Evolutionary conservation across 2,888 invertebrate species (phyloP), one percentile per base, ranked within the genome.

Genomic region (Sesia bembeciformis): DNA sequence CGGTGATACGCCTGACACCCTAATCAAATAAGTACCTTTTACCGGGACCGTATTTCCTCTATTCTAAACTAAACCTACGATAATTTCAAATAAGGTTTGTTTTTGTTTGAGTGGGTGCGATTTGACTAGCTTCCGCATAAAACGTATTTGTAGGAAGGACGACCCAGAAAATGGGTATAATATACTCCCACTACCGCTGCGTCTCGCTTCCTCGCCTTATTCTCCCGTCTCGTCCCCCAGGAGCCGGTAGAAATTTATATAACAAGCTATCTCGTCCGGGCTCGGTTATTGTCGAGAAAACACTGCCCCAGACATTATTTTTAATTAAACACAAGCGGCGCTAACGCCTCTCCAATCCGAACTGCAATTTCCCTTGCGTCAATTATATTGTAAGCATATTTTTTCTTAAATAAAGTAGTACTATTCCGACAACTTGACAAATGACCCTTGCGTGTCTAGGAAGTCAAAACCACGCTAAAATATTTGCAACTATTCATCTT

Each of bases 11-110:
- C 76, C 85, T 87, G 88, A 87, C 88, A 88, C 88, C 88, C 88
- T 88, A 89, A 89, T 89, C 88, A 88, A 89, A 89, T 88, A 89
- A 89, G 86, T 88, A 88, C 88, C 88, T 87, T 87, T 86, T 85
- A 85, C 86, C 78, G 84, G 80, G 77, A 77, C 72, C 64, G 56
- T 61, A 59, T 59, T 54, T 38, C 49, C 4, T 4, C 40, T 61
- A 61, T 7, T 54, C 57, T 50, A 78, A 78, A 74, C 56, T 60
- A 58, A 58, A 62, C 75, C 68, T 62, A 66, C 40, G 3, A 2
- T 43, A 43, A 7, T 6, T 57, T 57, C 57, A 51, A 54, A 60
- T 74, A 85, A 64, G 72, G 81, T 68, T 62, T 58, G 60, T 59
- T 70, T 77, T 78, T 49, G 62, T 53, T 43, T 67, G 68, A 56